A percentile compares a stretch with the other conserved stretches of the same genome.
Conservation (phyloP, 1,140 invertebrate species). For the Drosophila repletoides region DNA sequence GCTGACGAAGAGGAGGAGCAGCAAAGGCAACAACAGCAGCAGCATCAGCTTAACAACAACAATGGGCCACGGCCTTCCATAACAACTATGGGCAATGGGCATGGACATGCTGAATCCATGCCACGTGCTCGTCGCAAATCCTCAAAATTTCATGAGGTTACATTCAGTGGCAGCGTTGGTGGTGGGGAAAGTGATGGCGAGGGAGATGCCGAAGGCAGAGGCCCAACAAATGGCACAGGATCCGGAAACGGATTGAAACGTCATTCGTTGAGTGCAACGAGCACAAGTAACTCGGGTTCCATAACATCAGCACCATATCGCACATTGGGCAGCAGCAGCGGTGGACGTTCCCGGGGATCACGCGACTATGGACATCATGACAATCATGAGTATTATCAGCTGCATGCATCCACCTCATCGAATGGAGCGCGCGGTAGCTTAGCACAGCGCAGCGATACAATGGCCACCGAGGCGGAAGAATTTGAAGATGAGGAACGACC, state of each 20-base stretch:
- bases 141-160: conserved; percentile 75
- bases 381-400: conserved; percentile 52
- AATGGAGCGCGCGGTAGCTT: conserved; percentile 37
- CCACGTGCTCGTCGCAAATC: conserved; percentile 62
- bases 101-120: conserved; percentile 32
- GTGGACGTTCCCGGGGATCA: conserved; percentile 42
- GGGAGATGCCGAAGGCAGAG: neutral
- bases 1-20: conserved; percentile 6
- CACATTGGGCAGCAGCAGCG: conserved; percentile 25
- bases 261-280: conserved; percentile 59
- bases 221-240: conserved; percentile 2
- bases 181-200: conserved; percentile 71
- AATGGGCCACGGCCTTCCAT: conserved; percentile 54
- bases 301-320: conserved; percentile 44
- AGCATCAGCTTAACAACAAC: conserved; percentile 50
- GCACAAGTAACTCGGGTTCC: conserved; percentile 52
- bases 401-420: conserved; percentile 52
- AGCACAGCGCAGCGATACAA: conserved; percentile 63
- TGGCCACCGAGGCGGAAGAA: conserved; percentile 64
- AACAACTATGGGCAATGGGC: conserved; percentile 37
- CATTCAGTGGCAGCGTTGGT: conserved; percentile 76
- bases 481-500: conserved; percentile 65
- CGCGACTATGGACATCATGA: conserved; percentile 51
- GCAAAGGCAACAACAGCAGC: conserved; percentile 1
- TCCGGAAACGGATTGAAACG: conserved; percentile 25